Conservation (phyloP, 2,797 vertebrate genomes). For the Lates japonicus region DNA sequence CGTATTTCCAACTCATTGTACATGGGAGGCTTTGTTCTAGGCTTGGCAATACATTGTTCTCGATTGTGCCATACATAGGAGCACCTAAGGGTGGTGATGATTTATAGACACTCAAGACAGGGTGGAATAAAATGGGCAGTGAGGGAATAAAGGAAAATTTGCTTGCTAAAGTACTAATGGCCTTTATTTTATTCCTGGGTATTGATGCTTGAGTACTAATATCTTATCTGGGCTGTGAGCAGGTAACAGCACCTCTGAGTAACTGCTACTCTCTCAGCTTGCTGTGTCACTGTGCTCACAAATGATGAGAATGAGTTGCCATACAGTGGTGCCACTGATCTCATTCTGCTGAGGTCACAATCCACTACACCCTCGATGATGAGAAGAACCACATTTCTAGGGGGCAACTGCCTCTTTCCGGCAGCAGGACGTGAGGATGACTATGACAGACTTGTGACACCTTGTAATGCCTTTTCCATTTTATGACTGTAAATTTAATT, state of each 20-base stretch:
- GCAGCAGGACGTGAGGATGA: constrained; percentile 34
- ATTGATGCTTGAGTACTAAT: constrained; percentile 31
- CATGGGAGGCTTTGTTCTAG: too few relatives aligned
- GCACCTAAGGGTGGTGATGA: constrained; percentile 50
- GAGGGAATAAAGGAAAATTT: too few relatives aligned
- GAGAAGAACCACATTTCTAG: constrained; percentile 53
- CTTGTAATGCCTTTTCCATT: constrained; percentile 22
- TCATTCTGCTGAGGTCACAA: constrained; percentile 64
- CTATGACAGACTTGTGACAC: constrained; percentile 27
- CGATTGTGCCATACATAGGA: constrained; percentile 51
- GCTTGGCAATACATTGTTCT: too few relatives aligned
- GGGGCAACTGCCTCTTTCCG: constrained; percentile 43
- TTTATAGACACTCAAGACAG: constrained; percentile 24
- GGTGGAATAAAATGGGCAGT: constrained; percentile 33
- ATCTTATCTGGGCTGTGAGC: constrained; percentile 27
- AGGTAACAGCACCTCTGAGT: constrained; percentile 12
- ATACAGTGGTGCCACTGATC: constrained; percentile 41
- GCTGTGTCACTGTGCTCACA: constrained; percentile 60
- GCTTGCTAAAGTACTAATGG: too few relatives aligned
- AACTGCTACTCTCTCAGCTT: constrained; percentile 27
- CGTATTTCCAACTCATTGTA: constrained; percentile 17
- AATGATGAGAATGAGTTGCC: too few relatives aligned
- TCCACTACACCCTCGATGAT: constrained; percentile 45
- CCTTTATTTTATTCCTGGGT: constrained; percentile 23
- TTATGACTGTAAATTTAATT: constrained; percentile 42